Evolutionary conservation across 2,113 vertebrate species (phyloP), one percentile per base, ranked within the genome.

Genomic region (Mesoclemmys tuberculata): DNA sequence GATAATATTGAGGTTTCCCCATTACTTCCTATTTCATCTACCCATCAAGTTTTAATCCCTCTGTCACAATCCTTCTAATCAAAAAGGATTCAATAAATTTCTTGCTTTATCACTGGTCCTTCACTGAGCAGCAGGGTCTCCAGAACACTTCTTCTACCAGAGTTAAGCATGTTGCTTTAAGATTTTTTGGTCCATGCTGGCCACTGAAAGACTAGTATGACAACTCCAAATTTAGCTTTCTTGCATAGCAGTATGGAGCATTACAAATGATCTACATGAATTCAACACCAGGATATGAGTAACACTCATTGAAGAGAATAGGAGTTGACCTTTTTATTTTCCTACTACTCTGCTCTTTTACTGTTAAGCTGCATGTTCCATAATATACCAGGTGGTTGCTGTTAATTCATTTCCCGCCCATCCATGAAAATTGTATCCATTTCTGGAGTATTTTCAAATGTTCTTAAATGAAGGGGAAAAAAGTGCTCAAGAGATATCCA

Each of bases 321-420:
- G 12, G 12, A 81, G 27, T 9, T 94, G 79, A 80, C 56, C 85
- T 11, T 51, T 46, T 31, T 79, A 3, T 92, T 92, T 92, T 87
- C 26, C 46, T 26, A 52, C 5, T 77, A 2, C 74, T 86, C 10
- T 55, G 1, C 29, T 54, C 82, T 85, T 92, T 87, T 75, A 51
- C 68, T 77, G 8, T 78, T 87, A 44, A 1, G 82, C 38, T 77
- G 2, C 41, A 31, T 90, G 44, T 11, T 85, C 58, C 49, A 8
- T 87, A 18, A 86, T 94, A 90, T 91, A 96, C 64, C 49, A 79
- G 58, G 79, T 48, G 91, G 48, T 71, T 93, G 90, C 71, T 87
- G 85, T 3, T 88, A 80, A 82, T 82, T 90, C 3, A 75, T 10
- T 92, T 93, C 93, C 90, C 51, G 61, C 35, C 10, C 29, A 2